Evolutionary conservation across 2,888 invertebrate species (phyloP), one percentile per base, ranked within the genome.

Genomic region (Willowsia nigromaculata): DNA sequence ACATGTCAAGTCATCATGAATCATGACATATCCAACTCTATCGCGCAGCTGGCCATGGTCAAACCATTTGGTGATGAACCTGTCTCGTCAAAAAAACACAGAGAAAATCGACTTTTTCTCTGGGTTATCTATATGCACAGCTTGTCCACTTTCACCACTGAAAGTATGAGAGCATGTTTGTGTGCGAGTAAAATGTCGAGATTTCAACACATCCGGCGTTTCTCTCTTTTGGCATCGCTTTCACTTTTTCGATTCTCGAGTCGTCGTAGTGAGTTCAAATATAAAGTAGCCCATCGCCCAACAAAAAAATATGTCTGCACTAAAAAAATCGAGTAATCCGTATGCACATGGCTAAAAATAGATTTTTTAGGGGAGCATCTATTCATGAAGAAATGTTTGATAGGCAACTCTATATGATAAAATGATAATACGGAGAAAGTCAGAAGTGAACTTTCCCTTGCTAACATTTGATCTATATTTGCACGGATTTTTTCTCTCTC

Each of bases 151-250:
- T n/a, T n/a, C n/a, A n/a, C 30, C 30, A 30, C 13, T 62, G 25
- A 9, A 15, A 22, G 22, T n/a, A 33, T 80, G 47, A 2, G 27
- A 50, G 47, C 33, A 37, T 13, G 71, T 9, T 53, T 37, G 71
- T 53, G 15, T 40, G 33, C 11, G 27, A 59, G 6, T 43, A 65
- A 43, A 43, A 25, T 37, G 88, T 82, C 50, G 74, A 88, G 82
- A 88, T 88, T 88, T 82, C 82, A 59, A 50, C 71, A 76, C 82
- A 88, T 88, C 88, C 88, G 88, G 88, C 76, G 40, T 59, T 59
- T 30, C 53, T 82, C 62, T 25, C 50, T 18, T 81, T 81, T 87
- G 43, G 40, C 56, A 62, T 68, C 71, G 56, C 68, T 59, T 13
- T 78, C 53, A 50, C 27, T 74, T 71, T 5, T 25, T 71, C 33